Base-by-base conservation (phyloP, 2,113 vertebrate species). In the Clarias batrachus region DNA sequence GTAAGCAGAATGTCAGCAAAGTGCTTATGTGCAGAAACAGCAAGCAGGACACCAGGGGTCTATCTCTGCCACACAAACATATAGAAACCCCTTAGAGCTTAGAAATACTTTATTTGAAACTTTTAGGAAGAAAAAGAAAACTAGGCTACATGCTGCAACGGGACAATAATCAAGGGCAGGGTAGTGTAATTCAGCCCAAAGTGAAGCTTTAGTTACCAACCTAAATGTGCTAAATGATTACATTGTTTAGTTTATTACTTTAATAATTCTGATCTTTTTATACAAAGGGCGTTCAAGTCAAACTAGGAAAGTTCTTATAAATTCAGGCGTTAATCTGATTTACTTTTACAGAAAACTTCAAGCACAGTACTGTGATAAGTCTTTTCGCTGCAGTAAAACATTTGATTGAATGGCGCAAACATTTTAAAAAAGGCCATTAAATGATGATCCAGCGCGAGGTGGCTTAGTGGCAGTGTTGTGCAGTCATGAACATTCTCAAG, bases 11-110 rank as follows among this genome's bases (percentile, higher is more conserved):
- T 82, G 88, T 92, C 90, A 80, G 84, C 88, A 90, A 90, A 93
- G 85, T 92, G 93, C 92, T 92, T 93, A 91, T 90, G 91, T 85
- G 71, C 76, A 71, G 87, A 91, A 92, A 93, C 86, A 73, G 82
- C 87, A 80, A 83, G 83, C 90, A 92, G 89, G 83, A 91, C 89
- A 89, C 90, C 91, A 88, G 88, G 90, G 87, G 90, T 90, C 90
- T 91, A 92, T 92, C 90, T 92, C 90, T 91, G 85, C 81, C 90
- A 88, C 90, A 91, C 90, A 78, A 78, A 27, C n/a, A 59, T 16
- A 33, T 16, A 19, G 48, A 90, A 93, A 90, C 90, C 89, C 88
- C 86, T 90, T 88, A 88, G 85, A 93, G 93, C 91, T 95, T 93
- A 93, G 89, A 91, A 54, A 56, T 37, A 74, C 78, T 80, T 86